Evolutionary conservation across 2,888 invertebrate genomes (phyloP).

Genomic region (Scaptomyza caliginosa): DNA sequence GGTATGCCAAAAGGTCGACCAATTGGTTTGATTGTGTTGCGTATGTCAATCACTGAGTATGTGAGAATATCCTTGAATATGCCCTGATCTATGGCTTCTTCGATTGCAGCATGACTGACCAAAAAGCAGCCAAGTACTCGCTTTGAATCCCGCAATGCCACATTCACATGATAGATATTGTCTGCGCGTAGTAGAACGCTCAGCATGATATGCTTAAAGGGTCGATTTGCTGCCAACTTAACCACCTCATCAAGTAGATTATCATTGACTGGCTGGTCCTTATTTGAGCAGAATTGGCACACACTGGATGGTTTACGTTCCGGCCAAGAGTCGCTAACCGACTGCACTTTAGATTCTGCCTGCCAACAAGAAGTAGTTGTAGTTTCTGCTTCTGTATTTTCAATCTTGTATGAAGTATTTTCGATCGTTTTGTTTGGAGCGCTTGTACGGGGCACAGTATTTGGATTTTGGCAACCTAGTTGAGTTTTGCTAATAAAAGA

Average conservation of each 20-base stretch:
- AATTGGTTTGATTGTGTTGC: conserved; percentile 14
- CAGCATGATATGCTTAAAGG: conserved; percentile 43
- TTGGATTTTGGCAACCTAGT: background rate
- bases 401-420: background rate
- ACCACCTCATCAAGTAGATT: conserved; percentile 29
- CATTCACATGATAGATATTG: conserved; percentile 70
- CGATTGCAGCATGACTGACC: conserved; percentile 59
- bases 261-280: conserved; percentile 8
- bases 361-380: background rate
- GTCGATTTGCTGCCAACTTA: conserved; percentile 21
- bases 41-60: conserved; percentile 44
- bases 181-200: conserved; percentile 56
- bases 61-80: conserved; percentile 62
- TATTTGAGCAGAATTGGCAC: conserved; percentile 44
- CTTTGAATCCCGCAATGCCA: conserved; percentile 44
- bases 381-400: background rate
- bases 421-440: background rate
- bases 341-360: background rate
- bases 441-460: background rate
- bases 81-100: conserved; percentile 37
- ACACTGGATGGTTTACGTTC: conserved; percentile 15
- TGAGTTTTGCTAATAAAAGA: background rate
- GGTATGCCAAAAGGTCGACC: conserved; percentile 23
- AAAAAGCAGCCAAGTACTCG: conserved; percentile 59
- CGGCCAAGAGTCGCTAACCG: background rate